phyloP scores from a whole-genome alignment of 1,140 invertebrate genomes.

The Scaptodrosophila lebanonensis region DNA sequence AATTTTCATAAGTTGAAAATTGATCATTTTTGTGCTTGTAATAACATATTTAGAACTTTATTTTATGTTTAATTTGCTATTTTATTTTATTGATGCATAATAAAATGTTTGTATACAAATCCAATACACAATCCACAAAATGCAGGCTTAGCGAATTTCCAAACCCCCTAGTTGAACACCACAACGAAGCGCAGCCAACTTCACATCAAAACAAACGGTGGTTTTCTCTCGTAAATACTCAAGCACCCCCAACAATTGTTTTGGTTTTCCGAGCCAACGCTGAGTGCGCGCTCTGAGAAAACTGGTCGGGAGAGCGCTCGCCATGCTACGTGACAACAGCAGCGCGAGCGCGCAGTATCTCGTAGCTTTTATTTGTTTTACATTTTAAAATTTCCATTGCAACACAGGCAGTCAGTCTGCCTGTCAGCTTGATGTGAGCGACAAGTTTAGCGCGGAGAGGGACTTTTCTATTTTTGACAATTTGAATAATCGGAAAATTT shows the following conservation, averaged over 20 bases:
- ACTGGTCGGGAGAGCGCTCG: background rate
- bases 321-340: background rate
- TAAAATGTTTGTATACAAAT: too few species aligned
- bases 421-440: conserved; percentile 14
- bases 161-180: conserved; percentile 15
- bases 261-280: conserved; percentile 21
- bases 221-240: conserved; percentile 4
- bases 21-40: too few species aligned
- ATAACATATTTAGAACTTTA: too few species aligned
- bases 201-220: conserved; percentile 41
- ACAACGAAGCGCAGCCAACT: conserved; percentile 44
- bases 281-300: background rate
- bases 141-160: conserved; percentile 21
- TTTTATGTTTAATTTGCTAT: too few species aligned
- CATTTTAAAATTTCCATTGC: conserved; percentile 45
- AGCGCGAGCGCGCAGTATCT: conserved; percentile 19
- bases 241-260: background rate
- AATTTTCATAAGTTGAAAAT: too few species aligned
- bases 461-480: conserved; percentile 18
- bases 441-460: conserved; percentile 10
- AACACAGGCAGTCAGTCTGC: conserved; percentile 19
- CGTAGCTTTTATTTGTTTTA: conserved; percentile 27
- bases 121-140: too few species aligned
- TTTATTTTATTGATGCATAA: too few species aligned
- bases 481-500: background rate